Conservation (phyloP, 1,140 invertebrate genomes). For the Lepidostoma basale region DNA sequence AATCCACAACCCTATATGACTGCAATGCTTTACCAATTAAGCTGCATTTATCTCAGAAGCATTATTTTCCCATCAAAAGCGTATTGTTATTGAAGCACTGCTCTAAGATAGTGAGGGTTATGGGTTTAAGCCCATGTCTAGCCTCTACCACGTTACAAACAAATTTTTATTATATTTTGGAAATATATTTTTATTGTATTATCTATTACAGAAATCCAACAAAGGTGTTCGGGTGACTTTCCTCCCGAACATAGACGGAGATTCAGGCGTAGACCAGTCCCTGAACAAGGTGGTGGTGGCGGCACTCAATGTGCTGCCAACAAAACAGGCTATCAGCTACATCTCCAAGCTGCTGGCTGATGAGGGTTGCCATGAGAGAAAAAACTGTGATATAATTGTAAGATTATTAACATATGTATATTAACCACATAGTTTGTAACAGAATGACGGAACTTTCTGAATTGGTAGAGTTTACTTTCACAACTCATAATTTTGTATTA, state of each 20-base stretch:
- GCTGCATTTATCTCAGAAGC: too few species aligned
- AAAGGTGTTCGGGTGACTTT: conserved; percentile 67
- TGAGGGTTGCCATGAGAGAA: conserved; percentile 60
- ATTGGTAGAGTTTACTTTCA: too few species aligned
- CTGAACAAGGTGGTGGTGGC: conserved; percentile 68
- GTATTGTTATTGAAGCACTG: too few species aligned
- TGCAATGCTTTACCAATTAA: too few species aligned
- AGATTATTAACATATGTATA: too few species aligned
- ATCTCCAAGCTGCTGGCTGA: conserved; percentile 72
- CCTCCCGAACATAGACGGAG: conserved; percentile 67
- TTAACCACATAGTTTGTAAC: too few species aligned
- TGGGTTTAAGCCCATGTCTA: not conserved
- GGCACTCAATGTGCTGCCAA: conserved; percentile 65
- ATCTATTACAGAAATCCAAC: conserved; percentile 59
- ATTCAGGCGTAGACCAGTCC: conserved; percentile 53
- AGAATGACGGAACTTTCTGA: too few species aligned
- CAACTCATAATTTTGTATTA: too few species aligned
- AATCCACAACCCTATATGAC: too few species aligned
- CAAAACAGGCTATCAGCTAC: conserved; percentile 67
- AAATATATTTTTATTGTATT: conserved; percentile 27
- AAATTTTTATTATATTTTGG: conserved; percentile 42
- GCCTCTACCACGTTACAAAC: conserved; percentile 47
- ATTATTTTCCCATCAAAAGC: too few species aligned
- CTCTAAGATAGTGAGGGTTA: too few species aligned
- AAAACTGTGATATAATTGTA: conserved; percentile 58